Conservation (phyloP, 2,113 vertebrate genomes). For the Cryptoleucopteryx plumbea region DNA sequence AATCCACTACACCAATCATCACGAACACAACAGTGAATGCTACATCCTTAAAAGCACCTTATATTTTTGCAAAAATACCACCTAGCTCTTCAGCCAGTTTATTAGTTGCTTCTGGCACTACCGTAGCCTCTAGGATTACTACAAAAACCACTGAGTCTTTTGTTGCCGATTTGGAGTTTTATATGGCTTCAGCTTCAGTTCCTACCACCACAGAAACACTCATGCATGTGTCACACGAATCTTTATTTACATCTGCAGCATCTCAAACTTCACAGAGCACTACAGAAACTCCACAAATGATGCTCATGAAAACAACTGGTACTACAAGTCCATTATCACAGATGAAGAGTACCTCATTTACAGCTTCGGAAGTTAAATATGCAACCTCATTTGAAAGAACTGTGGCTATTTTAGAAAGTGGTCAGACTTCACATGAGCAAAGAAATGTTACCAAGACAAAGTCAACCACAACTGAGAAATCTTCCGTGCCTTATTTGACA, state of each 20-base stretch:
- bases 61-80: conserved; percentile 5
- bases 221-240: background rate
- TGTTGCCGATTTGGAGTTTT: background rate
- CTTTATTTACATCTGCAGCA: background rate
- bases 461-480: background rate
- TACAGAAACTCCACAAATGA: background rate
- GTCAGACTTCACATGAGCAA: background rate
- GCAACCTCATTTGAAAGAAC: conserved; percentile 3
- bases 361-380: conserved; percentile 23
- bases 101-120: background rate
- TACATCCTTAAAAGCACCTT: conserved; percentile 3
- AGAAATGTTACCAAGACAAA: background rate
- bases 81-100: conserved; percentile 10
- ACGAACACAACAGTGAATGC: background rate
- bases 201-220: background rate
- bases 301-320: background rate
- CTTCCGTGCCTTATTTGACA: background rate
- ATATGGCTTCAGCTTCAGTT: background rate
- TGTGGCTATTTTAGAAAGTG: background rate
- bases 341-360: background rate
- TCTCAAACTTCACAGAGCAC: background rate
- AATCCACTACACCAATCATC: background rate
- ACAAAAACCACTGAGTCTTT: background rate
- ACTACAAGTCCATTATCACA: background rate
- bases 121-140: background rate